Evolutionary conservation across 2,113 vertebrate species (phyloP).

Genomic region (Colossoma macropomum): DNA sequence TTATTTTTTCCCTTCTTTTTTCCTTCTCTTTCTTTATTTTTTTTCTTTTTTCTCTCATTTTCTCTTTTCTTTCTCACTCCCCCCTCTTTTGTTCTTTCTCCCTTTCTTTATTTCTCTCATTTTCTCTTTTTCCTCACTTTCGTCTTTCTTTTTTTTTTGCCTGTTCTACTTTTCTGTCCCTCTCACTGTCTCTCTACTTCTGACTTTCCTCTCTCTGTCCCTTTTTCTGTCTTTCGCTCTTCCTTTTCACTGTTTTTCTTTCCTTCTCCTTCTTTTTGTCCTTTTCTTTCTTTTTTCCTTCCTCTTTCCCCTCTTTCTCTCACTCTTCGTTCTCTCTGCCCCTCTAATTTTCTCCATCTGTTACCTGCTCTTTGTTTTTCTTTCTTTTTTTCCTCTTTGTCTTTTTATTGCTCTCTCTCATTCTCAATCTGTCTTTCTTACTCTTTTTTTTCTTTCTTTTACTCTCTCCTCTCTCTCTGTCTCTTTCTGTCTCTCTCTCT

Average conservation of each 20-base stretch:
- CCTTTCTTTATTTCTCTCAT: background rate
- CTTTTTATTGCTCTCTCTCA: background rate
- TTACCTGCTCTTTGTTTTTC: too few relatives aligned
- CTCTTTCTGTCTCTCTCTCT: conserved; percentile 13
- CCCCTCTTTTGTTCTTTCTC: background rate
- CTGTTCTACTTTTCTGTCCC: background rate
- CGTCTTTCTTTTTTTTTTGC: background rate
- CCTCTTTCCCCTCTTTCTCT: background rate
- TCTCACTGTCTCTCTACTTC: too few relatives aligned
- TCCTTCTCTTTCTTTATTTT: too few relatives aligned
- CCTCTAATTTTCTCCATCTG: too few relatives aligned
- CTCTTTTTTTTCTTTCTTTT: background rate
- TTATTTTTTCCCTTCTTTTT: too few relatives aligned
- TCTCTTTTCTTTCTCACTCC: too few relatives aligned
- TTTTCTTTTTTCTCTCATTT: too few relatives aligned
- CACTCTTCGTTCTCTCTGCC: background rate
- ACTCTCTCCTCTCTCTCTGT: background rate
- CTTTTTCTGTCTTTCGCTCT: too few relatives aligned
- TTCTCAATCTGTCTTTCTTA: background rate
- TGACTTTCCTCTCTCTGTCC: background rate
- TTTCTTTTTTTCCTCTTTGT: background rate
- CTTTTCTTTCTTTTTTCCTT: background rate
- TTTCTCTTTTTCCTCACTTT: background rate
- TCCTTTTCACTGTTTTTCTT: background rate
- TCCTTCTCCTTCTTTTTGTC: background rate